A percentile compares a stretch with the other conserved stretches of the same genome.
These are phyloP conservation scores for Nomia melanderi DNA, from an alignment of 1,140 invertebrate genomes.

Conservation along the genomic window DNA sequence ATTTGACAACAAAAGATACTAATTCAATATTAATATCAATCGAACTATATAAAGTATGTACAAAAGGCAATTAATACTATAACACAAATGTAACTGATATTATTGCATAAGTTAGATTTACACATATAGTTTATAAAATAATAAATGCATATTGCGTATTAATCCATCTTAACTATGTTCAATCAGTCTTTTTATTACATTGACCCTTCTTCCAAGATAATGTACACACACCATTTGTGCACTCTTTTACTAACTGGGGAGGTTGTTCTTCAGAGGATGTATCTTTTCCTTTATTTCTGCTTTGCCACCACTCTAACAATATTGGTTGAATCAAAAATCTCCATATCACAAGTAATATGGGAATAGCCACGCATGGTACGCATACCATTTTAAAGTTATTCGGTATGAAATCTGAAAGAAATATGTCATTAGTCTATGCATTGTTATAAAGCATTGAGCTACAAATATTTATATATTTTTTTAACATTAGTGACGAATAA, in stretches of 20 bases:
- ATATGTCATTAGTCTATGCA: background rate
- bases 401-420: slow-evolving; percentile 25
- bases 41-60: background rate
- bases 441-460: too few species aligned
- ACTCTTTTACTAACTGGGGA: slow-evolving; percentile 72
- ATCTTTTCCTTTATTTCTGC: slow-evolving; percentile 54
- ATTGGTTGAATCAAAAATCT: slow-evolving; percentile 75
- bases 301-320: slow-evolving; percentile 70
- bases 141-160: slow-evolving; percentile 12
- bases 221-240: slow-evolving; percentile 75
- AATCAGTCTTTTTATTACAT: slow-evolving; percentile 47
- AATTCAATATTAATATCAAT: background rate
- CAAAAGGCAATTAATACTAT: background rate
- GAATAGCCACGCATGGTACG: slow-evolving; percentile 74
- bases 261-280: slow-evolving; percentile 54
- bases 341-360: slow-evolving; percentile 73
- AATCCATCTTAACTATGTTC: slow-evolving; percentile 22
- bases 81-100: background rate
- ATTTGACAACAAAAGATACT: background rate
- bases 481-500: too few species aligned
- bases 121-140: slow-evolving; percentile 16
- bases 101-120: slow-evolving; percentile 4
- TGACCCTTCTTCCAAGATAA: slow-evolving; percentile 71
- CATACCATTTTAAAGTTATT: slow-evolving; percentile 72
- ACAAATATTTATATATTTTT: too few species aligned